Evolutionary conservation across 1,140 invertebrate species (phyloP), one percentile per base, ranked within the genome.

Genomic region (Eriosoma lanigerum): DNA sequence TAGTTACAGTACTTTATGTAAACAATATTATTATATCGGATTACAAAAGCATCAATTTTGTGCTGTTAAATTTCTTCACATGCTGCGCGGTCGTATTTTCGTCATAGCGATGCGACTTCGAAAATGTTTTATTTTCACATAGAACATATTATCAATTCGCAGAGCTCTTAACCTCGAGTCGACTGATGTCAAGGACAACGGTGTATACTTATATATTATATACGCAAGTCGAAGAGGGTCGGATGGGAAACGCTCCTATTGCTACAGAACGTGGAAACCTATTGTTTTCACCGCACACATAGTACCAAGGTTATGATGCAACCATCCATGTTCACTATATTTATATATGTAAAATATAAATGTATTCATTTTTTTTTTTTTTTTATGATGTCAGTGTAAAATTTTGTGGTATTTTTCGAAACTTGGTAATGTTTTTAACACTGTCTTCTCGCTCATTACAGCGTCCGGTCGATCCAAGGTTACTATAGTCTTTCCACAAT

Each of bases 191-290:
- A 58, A 60, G 54, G 75, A 44, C 75, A 62, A 21, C n/a, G 52
- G 10, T 58, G 38, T 46, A n/a, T n/a, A 78, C 75, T 48, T 60
- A 62, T 15, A 26, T 24, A 15, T 38, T 8, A 9, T 6, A 21
- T 62, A 62, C 58, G 56, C 56, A 26, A 56, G 29, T 58, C 19
- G 56, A 60, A 60, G 32, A 78, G 75, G 75, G 56, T 60, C 75
- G 75, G 54, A 78, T 60, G 75, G 75, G 75, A 78, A 78, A 46
- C 32, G 52, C 75, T 58, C 32, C 44, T 48, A 48, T 78, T 78
- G 56, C 75, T 78, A 60, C 75, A 62, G 56, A 78, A 78, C 75
- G 75, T 78, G 75, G 75, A 78, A 78, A 78, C 75, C 75, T 78
- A 78, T 78, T 78, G 75, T 78, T 78, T 78, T 78, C 56, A 46